These are phyloP conservation scores for Buceros bicornis DNA, from an alignment of 2,797 vertebrate species.

Conservation along the genomic window DNA sequence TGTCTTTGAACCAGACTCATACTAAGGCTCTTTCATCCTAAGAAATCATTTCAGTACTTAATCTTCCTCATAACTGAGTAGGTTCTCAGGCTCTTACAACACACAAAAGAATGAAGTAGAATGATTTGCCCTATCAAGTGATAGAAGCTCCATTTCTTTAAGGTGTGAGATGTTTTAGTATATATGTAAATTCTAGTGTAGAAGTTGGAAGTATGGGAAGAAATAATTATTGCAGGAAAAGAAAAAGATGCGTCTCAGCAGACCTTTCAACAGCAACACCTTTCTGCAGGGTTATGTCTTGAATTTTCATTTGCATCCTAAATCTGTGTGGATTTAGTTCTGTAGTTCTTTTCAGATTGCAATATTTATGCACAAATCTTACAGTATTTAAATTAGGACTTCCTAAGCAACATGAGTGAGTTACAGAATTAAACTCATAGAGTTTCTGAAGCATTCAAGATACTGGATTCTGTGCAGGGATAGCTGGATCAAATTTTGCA, in stretches of 20 bases:
- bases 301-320: not conserved
- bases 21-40: not conserved
- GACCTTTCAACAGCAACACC: not conserved
- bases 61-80: not conserved
- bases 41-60: not conserved
- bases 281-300: not conserved
- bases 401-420: not conserved
- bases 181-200: not conserved
- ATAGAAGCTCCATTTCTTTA: not conserved
- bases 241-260: not conserved
- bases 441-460: not conserved
- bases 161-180: not conserved
- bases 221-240: not conserved
- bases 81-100: not conserved
- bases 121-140: fast-evolving
- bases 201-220: not conserved
- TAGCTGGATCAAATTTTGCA: conserved; percentile 38
- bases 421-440: not conserved
- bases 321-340: not conserved
- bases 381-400: not conserved
- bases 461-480: not conserved
- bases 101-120: not conserved
- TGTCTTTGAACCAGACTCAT: not conserved
- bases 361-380: not conserved
- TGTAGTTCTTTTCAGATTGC: not conserved